A percentile compares a stretch with the other conserved stretches of the same genome.
Evolutionary conservation across 2,888 invertebrate genomes (phyloP).

Genomic region (Lithosia quadra): DNA sequence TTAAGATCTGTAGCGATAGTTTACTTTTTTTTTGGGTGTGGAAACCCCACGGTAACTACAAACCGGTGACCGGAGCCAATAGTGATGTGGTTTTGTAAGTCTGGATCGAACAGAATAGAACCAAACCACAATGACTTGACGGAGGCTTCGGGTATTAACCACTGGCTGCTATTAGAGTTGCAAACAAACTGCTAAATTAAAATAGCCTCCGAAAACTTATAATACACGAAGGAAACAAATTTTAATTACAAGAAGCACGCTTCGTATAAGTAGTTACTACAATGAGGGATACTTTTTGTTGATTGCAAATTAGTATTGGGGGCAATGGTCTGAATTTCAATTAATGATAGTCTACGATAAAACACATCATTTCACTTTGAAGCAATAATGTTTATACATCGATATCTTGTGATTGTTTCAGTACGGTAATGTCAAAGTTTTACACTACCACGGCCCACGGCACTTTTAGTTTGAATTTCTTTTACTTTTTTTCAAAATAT

Average conservation of each 20-base stretch:
- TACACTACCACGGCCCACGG: too few relatives aligned
- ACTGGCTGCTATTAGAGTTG: neutral
- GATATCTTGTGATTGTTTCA: too few relatives aligned
- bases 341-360: constrained; percentile 1
- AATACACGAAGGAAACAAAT: neutral
- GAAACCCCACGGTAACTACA: neutral
- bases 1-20: neutral
- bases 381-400: neutral
- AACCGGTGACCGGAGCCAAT: neutral
- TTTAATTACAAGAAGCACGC: constrained; percentile 1
- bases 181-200: neutral
- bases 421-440: too few relatives aligned
- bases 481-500: too few relatives aligned
- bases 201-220: neutral
- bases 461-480: too few relatives aligned
- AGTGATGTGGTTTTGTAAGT: neutral
- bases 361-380: neutral
- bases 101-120: neutral
- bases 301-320: neutral
- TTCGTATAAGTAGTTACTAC: neutral
- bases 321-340: neutral
- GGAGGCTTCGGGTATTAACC: neutral
- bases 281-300: neutral
- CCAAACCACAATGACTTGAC: neutral
- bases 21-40: neutral